Evolutionary conservation across 2,888 invertebrate genomes (phyloP), one percentile per base, ranked within the genome.

Genomic region (Clunio marinus): DNA sequence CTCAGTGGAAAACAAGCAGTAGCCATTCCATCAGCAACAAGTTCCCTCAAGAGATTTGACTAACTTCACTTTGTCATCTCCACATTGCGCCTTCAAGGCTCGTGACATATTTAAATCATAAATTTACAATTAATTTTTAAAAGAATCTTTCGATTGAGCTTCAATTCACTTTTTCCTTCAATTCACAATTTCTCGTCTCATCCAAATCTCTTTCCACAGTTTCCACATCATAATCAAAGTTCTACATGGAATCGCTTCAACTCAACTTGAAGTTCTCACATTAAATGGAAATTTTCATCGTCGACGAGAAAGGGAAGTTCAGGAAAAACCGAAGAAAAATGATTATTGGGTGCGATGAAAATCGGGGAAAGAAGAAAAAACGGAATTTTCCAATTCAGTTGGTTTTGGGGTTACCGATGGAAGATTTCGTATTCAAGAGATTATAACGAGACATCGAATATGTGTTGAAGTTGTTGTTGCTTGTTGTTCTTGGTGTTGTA

Each of bases 281-380:
- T 45, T 15, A 15, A 45, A 4, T 7, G 4, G 4, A 45, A 45
- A 45, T 45, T 13, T 45, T 15, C 45, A 15, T 15, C 13, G 45
- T 15, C 7, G 15, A 7, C 7, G 15, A 13, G 13, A n/a, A 5
- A 13, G 15, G 13, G 13, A 45, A 4, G 4, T 15, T 15, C 45
- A 15, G 4, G 45, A 45, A 45, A 15, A 45, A 13, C 45, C 17
- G 45, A 45, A 15, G 45, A 45, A 45, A 45, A 45, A 45, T 45
- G 45, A 45, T n/a, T 45, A 45, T 45, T 45, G 45, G 45, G 4
- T 45, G 45, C 45, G 45, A 15, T 45, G 45, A 13, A n/a, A 45
- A 45, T 7, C 45, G 45, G 45, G n/a, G 15, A 15, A 45, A 13
- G 45, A 15, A 45, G 13, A 45, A 45, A n/a, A n/a, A n/a, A n/a